Evolutionary conservation across 2,113 vertebrate genomes (phyloP).

Genomic region (Spilogale gracilis): DNA sequence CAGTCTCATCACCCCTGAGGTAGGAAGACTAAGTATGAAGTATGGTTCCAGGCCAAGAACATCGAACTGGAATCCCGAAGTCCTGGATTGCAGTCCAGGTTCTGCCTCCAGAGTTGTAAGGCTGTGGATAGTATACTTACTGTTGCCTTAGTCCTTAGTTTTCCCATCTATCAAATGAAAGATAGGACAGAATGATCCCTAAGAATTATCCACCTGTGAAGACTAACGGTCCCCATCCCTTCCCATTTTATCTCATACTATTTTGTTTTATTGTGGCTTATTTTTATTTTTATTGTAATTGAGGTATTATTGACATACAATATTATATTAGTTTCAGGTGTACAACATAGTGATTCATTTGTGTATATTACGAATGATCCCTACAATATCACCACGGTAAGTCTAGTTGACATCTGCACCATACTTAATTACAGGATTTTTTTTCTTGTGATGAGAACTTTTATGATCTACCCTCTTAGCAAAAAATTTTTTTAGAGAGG

Average conservation of each 20-base stretch:
- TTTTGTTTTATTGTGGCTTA: not conserved
- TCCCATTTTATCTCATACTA: not conserved
- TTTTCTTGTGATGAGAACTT: not conserved
- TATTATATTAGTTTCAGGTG: not conserved
- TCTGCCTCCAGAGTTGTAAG: not conserved
- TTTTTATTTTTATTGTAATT: not conserved
- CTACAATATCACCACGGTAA: not conserved
- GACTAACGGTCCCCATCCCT: not conserved
- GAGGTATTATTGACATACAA: not conserved
- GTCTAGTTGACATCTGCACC: not conserved
- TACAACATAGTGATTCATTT: not conserved
- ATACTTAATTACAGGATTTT: not conserved
- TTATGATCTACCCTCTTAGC: not conserved
- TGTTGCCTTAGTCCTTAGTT: not conserved
- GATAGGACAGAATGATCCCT: not conserved
- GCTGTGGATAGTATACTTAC: not conserved
- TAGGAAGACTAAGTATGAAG: not conserved
- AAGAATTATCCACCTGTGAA: not conserved
- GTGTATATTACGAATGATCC: not conserved
- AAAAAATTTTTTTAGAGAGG: not conserved
- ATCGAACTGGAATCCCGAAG: not conserved
- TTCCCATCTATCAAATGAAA: not conserved
- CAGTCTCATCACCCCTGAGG: not conserved
- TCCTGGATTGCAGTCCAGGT: not conserved
- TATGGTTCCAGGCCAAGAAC: slow-evolving; percentile 18